Conservation (phyloP, 2,888 invertebrate genomes). For the Oxytorus armatus region DNA sequence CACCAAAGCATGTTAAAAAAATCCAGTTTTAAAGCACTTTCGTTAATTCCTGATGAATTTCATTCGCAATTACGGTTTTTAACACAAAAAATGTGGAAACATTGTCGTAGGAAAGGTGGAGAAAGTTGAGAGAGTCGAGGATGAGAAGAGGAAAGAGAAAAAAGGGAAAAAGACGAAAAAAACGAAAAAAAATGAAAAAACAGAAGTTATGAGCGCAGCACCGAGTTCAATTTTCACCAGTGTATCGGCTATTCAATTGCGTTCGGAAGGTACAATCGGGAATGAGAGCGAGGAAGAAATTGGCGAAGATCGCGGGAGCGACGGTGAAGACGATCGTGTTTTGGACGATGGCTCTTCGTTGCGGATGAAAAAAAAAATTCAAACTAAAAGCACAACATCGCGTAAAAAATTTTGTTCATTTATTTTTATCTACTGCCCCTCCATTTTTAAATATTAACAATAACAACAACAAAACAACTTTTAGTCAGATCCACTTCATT, state of each 20-base stretch:
- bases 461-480: constrained; percentile 15
- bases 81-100: not conserved
- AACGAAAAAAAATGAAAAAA: constrained; percentile 77
- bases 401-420: constrained; percentile 55
- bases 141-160: constrained; percentile 79
- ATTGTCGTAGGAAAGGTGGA: constrained; percentile 73
- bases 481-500: constrained; percentile 69
- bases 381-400: constrained; percentile 76
- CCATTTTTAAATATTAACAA: no score
- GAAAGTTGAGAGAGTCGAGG: constrained; percentile 72
- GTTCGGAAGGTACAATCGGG: constrained; percentile 52
- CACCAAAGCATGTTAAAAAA: constrained; percentile 31
- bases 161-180: constrained; percentile 78
- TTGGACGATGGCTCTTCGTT: constrained; percentile 68
- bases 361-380: constrained; percentile 70
- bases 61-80: not conserved
- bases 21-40: not conserved
- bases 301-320: constrained; percentile 78
- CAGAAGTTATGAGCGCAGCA: constrained; percentile 67
- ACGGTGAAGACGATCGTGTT: constrained; percentile 79
- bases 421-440: no score
- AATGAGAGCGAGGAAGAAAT: constrained; percentile 71
- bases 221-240: constrained; percentile 69
- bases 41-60: not conserved
- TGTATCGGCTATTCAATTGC: constrained; percentile 69